phyloP scores from a whole-genome alignment of 2,888 invertebrate genomes.

The Notocelia uddmanniana region DNA sequence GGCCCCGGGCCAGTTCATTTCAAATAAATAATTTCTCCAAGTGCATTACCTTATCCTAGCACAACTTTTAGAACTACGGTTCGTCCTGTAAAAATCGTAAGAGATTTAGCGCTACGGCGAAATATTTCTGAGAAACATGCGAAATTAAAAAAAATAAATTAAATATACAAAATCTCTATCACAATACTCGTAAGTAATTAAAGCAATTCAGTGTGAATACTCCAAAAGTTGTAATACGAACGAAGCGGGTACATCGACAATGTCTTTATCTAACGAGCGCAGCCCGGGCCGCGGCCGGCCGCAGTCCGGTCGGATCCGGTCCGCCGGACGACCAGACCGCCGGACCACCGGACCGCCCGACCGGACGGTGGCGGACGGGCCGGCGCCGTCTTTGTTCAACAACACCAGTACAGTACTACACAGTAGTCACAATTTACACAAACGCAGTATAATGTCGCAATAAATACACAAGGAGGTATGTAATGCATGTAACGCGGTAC shows the following conservation, averaged over 20 bases:
- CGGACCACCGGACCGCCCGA: slow-evolving; percentile 25
- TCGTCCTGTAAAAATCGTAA: slow-evolving; percentile 75
- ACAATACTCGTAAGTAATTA: slow-evolving; percentile 87
- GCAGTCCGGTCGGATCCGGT: slow-evolving; percentile 31
- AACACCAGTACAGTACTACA: slow-evolving; percentile 63
- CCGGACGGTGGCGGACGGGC: slow-evolving; percentile 16
- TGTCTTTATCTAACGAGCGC: slow-evolving; percentile 55
- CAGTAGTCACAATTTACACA: slow-evolving; percentile 71
- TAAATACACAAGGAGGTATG: slow-evolving; percentile 59
- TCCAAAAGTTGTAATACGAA: slow-evolving; percentile 81
- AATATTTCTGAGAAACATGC: slow-evolving; percentile 77
- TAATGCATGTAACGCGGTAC: slow-evolving; percentile 46
- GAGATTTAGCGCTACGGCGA: slow-evolving; percentile 79
- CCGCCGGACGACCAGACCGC: slow-evolving; percentile 37
- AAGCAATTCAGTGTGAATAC: slow-evolving; percentile 86
- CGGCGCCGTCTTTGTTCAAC: slow-evolving; percentile 51
- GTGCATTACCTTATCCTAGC: slow-evolving; percentile 81
- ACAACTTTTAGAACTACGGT: slow-evolving; percentile 79
- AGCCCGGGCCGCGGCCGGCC: slow-evolving; percentile 38
- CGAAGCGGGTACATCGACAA: slow-evolving; percentile 68
- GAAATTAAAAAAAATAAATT: slow-evolving; percentile 85
- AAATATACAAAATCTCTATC: slow-evolving; percentile 87
- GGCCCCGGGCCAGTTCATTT: slow-evolving; percentile 52
- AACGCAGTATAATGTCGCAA: slow-evolving; percentile 60
- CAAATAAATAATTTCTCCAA: slow-evolving; percentile 71